phyloP scores from a whole-genome alignment of 2,888 invertebrate genomes.

The Lycia hirtaria region DNA sequence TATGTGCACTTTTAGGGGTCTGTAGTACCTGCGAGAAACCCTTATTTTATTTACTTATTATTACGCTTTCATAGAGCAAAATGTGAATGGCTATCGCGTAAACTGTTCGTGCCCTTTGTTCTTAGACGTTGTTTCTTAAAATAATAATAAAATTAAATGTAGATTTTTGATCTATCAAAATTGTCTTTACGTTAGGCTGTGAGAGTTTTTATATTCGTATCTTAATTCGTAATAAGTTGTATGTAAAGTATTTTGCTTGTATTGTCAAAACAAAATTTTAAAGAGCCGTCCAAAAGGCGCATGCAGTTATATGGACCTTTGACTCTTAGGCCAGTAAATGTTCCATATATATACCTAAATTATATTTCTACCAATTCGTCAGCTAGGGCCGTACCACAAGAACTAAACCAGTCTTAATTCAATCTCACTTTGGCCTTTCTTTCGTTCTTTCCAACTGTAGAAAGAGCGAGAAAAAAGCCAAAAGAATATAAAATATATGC shows the following conservation, averaged over 20 bases:
- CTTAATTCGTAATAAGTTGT: slow-evolving; percentile 25
- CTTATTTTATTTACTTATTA: slow-evolving; percentile 29
- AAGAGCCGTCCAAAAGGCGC: slow-evolving; percentile 72
- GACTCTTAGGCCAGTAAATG: slow-evolving; percentile 54
- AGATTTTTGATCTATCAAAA: slow-evolving; percentile 58
- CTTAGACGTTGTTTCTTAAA: slow-evolving; percentile 35
- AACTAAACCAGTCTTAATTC: too few species aligned
- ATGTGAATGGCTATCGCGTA: slow-evolving; percentile 25
- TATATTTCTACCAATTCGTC: slow-evolving; percentile 5
- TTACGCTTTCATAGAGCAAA: slow-evolving; percentile 23
- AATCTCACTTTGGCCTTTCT: too few species aligned
- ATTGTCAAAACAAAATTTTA: slow-evolving; percentile 19
- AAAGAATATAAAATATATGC: too few species aligned
- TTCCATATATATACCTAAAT: slow-evolving; percentile 8
- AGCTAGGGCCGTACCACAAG: too few species aligned
- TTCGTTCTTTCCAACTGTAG: too few species aligned
- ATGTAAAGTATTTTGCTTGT: slow-evolving; percentile 29
- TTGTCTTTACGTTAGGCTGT: slow-evolving; percentile 76
- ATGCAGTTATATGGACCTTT: slow-evolving; percentile 50
- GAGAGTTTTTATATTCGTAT: slow-evolving; percentile 59
- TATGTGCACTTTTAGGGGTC: not conserved
- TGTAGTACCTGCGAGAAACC: too few species aligned
- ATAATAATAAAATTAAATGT: slow-evolving; percentile 25
- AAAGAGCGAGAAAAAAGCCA: too few species aligned
- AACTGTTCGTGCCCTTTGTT: slow-evolving; percentile 38